Evolutionary conservation across 1,140 invertebrate species (phyloP), one percentile per base, ranked within the genome.

Genomic region (Listronotus oregonensis): DNA sequence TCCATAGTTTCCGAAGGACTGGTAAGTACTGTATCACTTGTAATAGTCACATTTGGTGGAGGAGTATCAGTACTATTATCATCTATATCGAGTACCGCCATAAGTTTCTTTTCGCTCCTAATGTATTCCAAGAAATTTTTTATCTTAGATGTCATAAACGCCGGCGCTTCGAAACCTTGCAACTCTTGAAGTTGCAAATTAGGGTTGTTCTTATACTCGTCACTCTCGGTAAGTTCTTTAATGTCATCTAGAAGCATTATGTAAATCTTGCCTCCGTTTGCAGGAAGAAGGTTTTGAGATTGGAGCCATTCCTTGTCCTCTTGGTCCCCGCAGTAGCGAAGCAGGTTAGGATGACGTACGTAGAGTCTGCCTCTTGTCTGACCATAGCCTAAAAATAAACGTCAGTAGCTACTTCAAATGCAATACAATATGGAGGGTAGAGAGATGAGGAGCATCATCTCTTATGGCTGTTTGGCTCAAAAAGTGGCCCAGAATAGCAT

Each of bases 281-380:
- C 86, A 71, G 90, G 87, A 77, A 91, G 90, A 58, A 90, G 79
- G 73, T 89, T 89, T 68, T 91, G 86, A 66, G 86, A 88, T 50
- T 87, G 85, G 21, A 94, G 82, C 91, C 91, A 93, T 74, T 91
- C 88, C 75, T 92, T 92, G 72, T 94, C 91, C 70, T 91, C 89
- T 63, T 86, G 86, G 74, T 94, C 91, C 43, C 90, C 89, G 55
- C 87, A 86, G 79, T 93, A 94, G 73, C 89, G 52, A 7, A 76
- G 58, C 12, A 93, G 69, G 31, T 90, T 89, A 34, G 90, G 87
- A 82, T 93, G 91, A 75, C 91, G 86, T 3, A 89, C 88, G 70
- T 91, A 92, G 6, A 92, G 73, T 27, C 90, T 81, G 6, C 90
- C 90, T 71, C 90, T 80, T 3, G 89, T 90, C 71, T 89, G 87